phyloP scores from a whole-genome alignment of 2,797 vertebrate species.

The Aphelocoma californica region DNA sequence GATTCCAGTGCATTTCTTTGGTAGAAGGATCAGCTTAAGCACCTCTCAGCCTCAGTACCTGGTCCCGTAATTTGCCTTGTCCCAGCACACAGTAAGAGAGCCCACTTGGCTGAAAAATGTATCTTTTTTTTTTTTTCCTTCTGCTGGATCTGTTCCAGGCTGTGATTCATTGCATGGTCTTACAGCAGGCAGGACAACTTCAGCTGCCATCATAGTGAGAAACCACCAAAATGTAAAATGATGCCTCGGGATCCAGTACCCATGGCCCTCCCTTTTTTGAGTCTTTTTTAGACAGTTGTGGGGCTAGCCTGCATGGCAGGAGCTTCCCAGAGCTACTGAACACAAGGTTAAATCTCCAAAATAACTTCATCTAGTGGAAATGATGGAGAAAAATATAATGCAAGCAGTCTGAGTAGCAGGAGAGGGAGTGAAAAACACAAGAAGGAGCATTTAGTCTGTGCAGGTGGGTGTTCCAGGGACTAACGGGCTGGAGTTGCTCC shows the following conservation, averaged over 20 bases:
- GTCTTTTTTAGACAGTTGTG: not conserved
- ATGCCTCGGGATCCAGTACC: not conserved
- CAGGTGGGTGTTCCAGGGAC: not conserved
- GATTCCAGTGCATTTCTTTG: not conserved
- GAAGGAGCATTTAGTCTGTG: not conserved
- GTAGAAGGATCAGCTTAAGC: not conserved
- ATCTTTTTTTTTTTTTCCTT: not conserved
- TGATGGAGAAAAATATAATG: not conserved
- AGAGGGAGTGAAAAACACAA: not conserved
- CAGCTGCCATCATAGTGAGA: conserved; percentile 33
- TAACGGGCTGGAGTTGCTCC: not conserved
- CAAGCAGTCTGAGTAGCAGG: not conserved
- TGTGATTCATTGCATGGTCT: conserved; percentile 7
- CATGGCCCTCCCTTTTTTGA: not conserved
- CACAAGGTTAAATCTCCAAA: not conserved
- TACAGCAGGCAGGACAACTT: not conserved
- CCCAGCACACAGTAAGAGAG: not conserved
- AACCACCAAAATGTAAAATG: conserved; percentile 30
- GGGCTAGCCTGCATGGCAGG: not conserved
- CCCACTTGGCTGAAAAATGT: not conserved
- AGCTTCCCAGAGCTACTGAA: not conserved
- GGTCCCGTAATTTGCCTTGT: not conserved
- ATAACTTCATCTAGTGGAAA: not conserved
- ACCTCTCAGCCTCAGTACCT: not conserved
- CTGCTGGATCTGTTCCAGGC: not conserved